phyloP scores from a whole-genome alignment of 2,113 vertebrate species.

The Sylvilagus bachmani region DNA sequence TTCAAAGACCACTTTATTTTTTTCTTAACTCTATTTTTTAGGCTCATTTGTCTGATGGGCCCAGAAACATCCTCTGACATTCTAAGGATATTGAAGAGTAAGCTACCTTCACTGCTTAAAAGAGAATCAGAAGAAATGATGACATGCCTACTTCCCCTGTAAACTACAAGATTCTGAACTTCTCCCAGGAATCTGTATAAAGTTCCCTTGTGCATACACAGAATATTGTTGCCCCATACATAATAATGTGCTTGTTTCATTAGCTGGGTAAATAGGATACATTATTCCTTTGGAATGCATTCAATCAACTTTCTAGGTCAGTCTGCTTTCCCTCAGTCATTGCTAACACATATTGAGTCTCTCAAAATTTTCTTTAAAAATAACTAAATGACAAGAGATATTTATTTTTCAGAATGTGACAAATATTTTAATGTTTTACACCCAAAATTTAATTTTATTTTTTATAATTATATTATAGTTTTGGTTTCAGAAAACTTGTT shows the following conservation, averaged over 20 bases:
- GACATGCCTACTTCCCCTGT: fast-evolving
- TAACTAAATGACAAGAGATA: background rate
- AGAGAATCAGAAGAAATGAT: background rate
- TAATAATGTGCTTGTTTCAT: background rate
- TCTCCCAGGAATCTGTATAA: background rate
- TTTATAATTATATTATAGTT: background rate
- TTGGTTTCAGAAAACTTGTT: conserved; percentile 8
- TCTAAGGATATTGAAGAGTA: background rate
- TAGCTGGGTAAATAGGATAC: background rate
- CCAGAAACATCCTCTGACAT: background rate
- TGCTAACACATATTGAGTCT: conserved; percentile 2
- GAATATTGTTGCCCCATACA: background rate
- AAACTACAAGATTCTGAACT: background rate
- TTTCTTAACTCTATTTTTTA: background rate
- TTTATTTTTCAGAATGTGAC: background rate
- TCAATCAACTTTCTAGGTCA: background rate
- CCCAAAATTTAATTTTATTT: background rate
- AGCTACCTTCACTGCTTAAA: background rate
- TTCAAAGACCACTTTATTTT: background rate
- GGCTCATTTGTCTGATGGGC: background rate
- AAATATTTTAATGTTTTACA: conserved; percentile 18
- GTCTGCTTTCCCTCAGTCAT: conserved; percentile 1
- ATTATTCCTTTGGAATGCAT: background rate
- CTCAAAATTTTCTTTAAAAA: conserved; percentile 42
- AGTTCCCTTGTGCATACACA: background rate